Evolutionary conservation across 1,140 invertebrate species (phyloP), one percentile per base, ranked within the genome.

Genomic region (Calliopsis andreniformis): DNA sequence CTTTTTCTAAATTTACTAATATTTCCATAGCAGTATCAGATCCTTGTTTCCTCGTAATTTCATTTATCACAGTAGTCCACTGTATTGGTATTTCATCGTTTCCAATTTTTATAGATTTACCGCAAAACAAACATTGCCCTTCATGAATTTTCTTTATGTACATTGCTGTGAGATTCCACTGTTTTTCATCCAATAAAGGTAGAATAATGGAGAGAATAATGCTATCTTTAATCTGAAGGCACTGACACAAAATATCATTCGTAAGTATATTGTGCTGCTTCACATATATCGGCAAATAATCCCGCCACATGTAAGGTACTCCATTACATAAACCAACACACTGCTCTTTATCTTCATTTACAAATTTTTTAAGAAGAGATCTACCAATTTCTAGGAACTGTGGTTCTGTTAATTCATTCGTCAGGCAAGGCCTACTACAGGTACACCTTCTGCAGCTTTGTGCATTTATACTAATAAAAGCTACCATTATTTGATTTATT

Each of bases 231-330:
- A 82, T 89, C 61, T 88, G 87, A 76, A 92, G 80, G 62, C 87
- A 89, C 70, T 85, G 82, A 45, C 56, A 73, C 47, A 89, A 23
- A 49, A 86, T 35, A 79, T 88, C 67, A 82, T 73, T 64, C 56
- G 69, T 73, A 2, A 81, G 28, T 25, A 80, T 30, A 43, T 63
- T 30, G 14, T 58, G 23, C 39, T 78, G 76, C 53, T 89, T 78
- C 12, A 73, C 47, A n/a, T 79, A 85, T 32, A 87, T 23, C 1
- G 77, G 55, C 35, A 91, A 75, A 53, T 90, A 91, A 16, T 88
- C 83, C 56, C 82, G 84, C 94, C 94, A 94, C 82, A 94, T 91
- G 77, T 92, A 94, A 43, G 94, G 94, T 90, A 94, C 93, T 77
- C 91, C 90, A 72, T 93, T 93, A 78, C 93, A 94, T 32, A 94